Percentiles rank a stretch among this genome's conserved stretches.
Conservation (phyloP, 2,888 invertebrate genomes). For the Stictocephala bisonia region DNA sequence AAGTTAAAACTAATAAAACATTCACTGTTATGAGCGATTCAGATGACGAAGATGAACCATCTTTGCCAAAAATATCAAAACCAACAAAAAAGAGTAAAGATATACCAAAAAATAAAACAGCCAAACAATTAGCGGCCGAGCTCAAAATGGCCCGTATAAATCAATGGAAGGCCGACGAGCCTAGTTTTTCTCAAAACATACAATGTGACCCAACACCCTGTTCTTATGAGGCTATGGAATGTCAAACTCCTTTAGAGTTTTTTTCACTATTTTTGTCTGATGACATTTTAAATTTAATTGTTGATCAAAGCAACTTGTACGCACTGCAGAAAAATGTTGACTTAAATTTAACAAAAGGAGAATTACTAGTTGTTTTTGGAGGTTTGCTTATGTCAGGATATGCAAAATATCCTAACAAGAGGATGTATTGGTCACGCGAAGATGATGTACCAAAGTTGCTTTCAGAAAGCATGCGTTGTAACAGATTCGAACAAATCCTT, state of each 20-base stretch:
- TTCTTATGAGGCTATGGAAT: constrained; percentile 41
- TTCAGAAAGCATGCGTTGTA: no score
- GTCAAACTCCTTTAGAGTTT: constrained; percentile 34
- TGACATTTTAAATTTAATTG: constrained; percentile 28
- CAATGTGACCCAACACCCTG: constrained; percentile 21
- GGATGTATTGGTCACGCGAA: constrained; percentile 33
- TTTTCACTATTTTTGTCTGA: constrained; percentile 37
- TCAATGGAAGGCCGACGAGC: constrained; percentile 35
- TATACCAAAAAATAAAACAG: no score
- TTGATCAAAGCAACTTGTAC: constrained; percentile 42
- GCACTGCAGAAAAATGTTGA: constrained; percentile 38
- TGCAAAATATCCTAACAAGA: constrained; percentile 34
- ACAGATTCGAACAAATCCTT: no score
- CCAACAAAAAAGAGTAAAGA: no score
- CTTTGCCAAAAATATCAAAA: no score
- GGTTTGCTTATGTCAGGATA: constrained; percentile 37
- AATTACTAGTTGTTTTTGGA: constrained; percentile 14
- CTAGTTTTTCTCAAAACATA: neutral
- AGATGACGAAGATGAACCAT: no score
- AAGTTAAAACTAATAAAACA: no score
- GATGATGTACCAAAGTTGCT: no score
- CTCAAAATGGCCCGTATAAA: constrained; percentile 21
- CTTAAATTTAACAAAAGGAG: constrained; percentile 41
- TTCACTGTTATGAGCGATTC: no score
- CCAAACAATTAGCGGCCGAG: constrained; percentile 12